phyloP scores from a whole-genome alignment of 2,888 invertebrate genomes.

The Trichogramma evanescens region DNA sequence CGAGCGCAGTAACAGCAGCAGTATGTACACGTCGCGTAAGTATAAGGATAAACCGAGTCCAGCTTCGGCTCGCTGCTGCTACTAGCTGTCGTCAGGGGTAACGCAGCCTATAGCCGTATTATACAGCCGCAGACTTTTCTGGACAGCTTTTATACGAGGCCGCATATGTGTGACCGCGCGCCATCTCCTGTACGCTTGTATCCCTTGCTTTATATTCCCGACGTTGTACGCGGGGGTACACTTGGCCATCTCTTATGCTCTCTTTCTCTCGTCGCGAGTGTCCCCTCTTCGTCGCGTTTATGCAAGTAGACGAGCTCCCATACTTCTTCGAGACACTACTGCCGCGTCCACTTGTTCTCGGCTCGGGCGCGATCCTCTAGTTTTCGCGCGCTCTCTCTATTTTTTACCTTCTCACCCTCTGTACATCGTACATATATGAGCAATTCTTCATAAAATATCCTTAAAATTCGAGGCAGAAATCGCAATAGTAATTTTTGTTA shows the following conservation, averaged over 20 bases:
- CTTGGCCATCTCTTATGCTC: conserved; percentile 8
- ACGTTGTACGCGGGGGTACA: conserved; percentile 30
- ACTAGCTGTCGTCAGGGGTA: conserved; percentile 23
- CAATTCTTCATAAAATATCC: too few species aligned
- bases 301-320: not conserved
- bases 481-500: too few species aligned
- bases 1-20: too few species aligned
- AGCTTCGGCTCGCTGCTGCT: not conserved
- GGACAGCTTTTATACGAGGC: conserved; percentile 37
- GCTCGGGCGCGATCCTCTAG: not conserved
- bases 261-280: conserved; percentile 8
- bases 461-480: too few species aligned
- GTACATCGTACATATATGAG: not conserved
- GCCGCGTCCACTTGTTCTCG: not conserved
- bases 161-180: conserved; percentile 36
- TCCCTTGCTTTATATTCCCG: conserved; percentile 40
- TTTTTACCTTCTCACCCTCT: conserved; percentile 2
- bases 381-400: not conserved
- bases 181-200: conserved; percentile 36
- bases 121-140: conserved; percentile 31
- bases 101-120: conserved; percentile 20
- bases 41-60: too few species aligned
- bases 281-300: not conserved
- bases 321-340: not conserved
- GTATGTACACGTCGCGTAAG: too few species aligned